Evolutionary conservation across 2,113 vertebrate species (phyloP), one percentile per base, ranked within the genome.

Genomic region (Morone chrysops): DNA sequence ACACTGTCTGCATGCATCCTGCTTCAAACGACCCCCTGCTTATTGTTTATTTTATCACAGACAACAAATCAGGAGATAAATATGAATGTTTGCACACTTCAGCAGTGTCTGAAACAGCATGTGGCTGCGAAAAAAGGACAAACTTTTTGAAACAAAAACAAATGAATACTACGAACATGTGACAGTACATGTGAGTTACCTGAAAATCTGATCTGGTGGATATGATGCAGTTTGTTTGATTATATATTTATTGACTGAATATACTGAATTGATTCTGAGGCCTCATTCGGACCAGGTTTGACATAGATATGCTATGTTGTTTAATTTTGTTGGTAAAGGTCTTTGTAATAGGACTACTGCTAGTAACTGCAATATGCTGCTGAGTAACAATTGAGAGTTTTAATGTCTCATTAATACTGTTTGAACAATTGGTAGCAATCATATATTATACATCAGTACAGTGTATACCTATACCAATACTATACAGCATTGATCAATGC

Each of bases 41-140:
- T 70, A 48, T 80, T 86, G 57, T 71, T 86, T 82, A 70, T 89
- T 85, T 86, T 17, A 45, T 77, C 51, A 71, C 38, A 20, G 69
- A 62, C 77, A 81, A 81, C 54, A 82, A 84, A 81, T 48, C 22
- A 17, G 53, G 14, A 38, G 61, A 70, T 84, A 66, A 75, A 91
- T 85, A 78, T 67, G 56, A 82, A 88, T 74, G 81, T 7, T 5
- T 68, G 47, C 17, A 25, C 54, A 16, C 53, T 51, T 78, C 38
- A 38, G 17, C 3, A 6, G 36, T 25, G 63, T 82, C 9, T 40
- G 25, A 60, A 54, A 53, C 75, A 83, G 80, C 84, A 48, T 81
- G 77, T 66, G 70, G 78, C 78, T 38, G 17, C 4, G 8, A 51
- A 40, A n/a, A 69, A 38, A 53, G 61, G 62, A 59, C 16, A 13